phyloP scores from a whole-genome alignment of 2,797 vertebrate species.

The Coracias cyanogaster region DNA sequence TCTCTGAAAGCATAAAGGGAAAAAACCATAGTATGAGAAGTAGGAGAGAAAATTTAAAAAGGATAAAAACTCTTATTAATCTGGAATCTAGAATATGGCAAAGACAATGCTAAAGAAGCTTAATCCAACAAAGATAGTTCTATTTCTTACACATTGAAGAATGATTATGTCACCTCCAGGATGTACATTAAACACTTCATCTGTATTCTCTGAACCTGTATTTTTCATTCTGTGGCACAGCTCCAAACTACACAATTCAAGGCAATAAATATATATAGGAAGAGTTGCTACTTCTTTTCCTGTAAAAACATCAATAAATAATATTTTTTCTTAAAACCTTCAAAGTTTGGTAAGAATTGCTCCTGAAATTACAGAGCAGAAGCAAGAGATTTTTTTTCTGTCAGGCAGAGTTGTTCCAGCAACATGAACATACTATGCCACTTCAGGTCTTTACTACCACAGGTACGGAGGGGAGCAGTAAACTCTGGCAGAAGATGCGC shows the following conservation, averaged over 20 bases:
- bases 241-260: background rate
- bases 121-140: background rate
- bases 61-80: background rate
- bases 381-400: too few relatives aligned
- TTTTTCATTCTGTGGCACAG: background rate
- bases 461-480: too few relatives aligned
- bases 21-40: background rate
- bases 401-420: too few relatives aligned
- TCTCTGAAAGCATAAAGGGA: background rate
- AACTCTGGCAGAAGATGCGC: too few relatives aligned
- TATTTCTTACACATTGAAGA: background rate
- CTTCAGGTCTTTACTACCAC: too few relatives aligned
- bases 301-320: background rate
- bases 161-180: background rate
- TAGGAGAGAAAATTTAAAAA: background rate
- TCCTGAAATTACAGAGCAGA: background rate
- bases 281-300: background rate
- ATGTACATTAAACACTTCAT: background rate
- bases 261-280: background rate
- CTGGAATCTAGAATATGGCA: background rate
- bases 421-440: too few relatives aligned
- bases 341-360: background rate
- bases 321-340: background rate
- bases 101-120: background rate
- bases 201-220: background rate